Base-by-base conservation (phyloP, 2,797 vertebrate genomes). In the Morus bassanus region DNA sequence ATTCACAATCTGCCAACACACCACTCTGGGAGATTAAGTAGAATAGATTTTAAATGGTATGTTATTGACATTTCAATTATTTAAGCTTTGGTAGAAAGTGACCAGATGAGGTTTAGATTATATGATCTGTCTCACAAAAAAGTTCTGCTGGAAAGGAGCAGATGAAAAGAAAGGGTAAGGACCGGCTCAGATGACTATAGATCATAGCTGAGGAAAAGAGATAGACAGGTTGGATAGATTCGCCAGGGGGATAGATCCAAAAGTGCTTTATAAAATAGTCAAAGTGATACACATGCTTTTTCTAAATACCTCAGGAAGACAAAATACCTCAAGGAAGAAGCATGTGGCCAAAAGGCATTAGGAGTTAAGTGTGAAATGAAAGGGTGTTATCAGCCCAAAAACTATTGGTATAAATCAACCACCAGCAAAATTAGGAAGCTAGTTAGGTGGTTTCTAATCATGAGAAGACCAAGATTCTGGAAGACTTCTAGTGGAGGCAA, bases 21-120 rank as follows among this genome's bases (percentile, higher is more conserved):
- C 95, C 96, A 95, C 94, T 95, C 95, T 75, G 93, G 87, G 88
- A 97, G 96, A 98, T 98, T 97, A 97, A 95, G 89, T 60, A 95
- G 97, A 96, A 97, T 93, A 96, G 94, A 95, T 94, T 97, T 96
- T 96, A 97, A 97, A 97, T 93, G 94, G 95, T 89, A 77, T 88
- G 90, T 97, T 97, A 98, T 97, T 97, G 97, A 97, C 95, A 97
- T 98, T 97, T 96, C 97, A 96, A 97, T 98, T 97, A 98, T 96
- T 95, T 94, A 94, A 89, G 85, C 91, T 92, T 89, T 21, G 35
- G 91, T 86, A 95, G 95, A 95, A 93, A 96, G 96, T 94, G 94
- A 96, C 95, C 95, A 96, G 94, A 97, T 89, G 85, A 97, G 92
- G 74, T 94, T 96, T 94, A 96, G 95, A 94, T 89, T 89, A 61